Evolutionary conservation across 2,888 invertebrate genomes (phyloP).

Genomic region (Drosophila conformis): DNA sequence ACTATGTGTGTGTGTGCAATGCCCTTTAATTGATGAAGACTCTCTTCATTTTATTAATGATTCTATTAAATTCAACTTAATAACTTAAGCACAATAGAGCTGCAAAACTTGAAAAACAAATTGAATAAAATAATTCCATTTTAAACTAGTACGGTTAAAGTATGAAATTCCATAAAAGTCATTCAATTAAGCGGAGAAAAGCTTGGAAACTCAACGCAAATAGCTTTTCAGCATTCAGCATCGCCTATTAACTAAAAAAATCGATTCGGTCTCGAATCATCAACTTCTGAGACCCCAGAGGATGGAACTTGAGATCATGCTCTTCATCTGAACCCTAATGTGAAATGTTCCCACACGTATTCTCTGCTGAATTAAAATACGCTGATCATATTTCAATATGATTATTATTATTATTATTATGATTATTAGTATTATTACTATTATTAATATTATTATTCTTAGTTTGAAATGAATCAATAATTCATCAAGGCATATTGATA

Average conservation of each 20-base stretch:
- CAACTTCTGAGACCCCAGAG: neutral
- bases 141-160: neutral
- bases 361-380: neutral
- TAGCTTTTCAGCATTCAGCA: neutral
- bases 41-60: neutral
- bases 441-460: too few species aligned
- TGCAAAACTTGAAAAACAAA: neutral
- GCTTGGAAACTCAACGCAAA: neutral
- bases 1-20: neutral
- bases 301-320: neutral
- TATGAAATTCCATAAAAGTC: neutral
- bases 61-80: neutral
- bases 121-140: neutral
- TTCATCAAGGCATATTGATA: neutral
- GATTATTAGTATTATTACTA: neutral
- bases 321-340: neutral
- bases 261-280: too few species aligned
- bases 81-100: neutral
- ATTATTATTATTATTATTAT: neutral
- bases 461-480: neutral
- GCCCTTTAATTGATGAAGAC: constrained; percentile 1
- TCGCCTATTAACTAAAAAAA: too few species aligned
- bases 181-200: neutral
- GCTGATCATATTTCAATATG: neutral
- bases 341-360: neutral